Evolutionary conservation across 2,888 invertebrate genomes (phyloP), one percentile per base, ranked within the genome.

Genomic region (Diaprepes abbreviatus): DNA sequence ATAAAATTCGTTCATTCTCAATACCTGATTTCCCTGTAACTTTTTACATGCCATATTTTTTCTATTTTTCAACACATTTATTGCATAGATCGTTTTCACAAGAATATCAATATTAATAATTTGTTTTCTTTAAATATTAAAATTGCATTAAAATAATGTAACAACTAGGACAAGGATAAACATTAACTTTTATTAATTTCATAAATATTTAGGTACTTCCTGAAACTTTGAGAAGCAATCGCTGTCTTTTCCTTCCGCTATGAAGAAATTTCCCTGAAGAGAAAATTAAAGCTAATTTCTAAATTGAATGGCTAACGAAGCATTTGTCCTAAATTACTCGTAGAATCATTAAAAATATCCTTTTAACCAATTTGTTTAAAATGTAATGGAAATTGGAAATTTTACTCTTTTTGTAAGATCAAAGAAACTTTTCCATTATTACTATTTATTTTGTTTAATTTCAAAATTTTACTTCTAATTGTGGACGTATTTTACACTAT

Each of bases 241-340:
- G 12, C 21, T 45, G n/a, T 12, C n/a, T 45, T 45, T 24, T 10
- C n/a, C 24, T 45, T 21, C 12, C 16, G 12, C 24, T 24, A 4
- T 3, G 5, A 24, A 12, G n/a, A 24, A 45, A 45, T 45, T 45
- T 21, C 24, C 45, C 24, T 45, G 45, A n/a, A 24, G 24, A 24
- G 45, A 45, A 45, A 45, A 45, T 45, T n/a, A 24, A 24, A 45
- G n/a, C n/a, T 45, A 45, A 45, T 45, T 45, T n/a, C 45, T 6
- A 2, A 45, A 21, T 24, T 24, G 24, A 45, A 45, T 45, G 10
- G 45, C 24, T 45, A 45, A 21, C 24, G 17, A 45, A 45, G 45
- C 45, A 24, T 45, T 45, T 45, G 45, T 35, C n/a, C 35, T 31
- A 31, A 54, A 54, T 35, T 35, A 17, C 33, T 35, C 38, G 38